Evolutionary conservation across 2,113 vertebrate genomes (phyloP), one percentile per base, ranked within the genome.

Genomic region (Chrysemys picta): DNA sequence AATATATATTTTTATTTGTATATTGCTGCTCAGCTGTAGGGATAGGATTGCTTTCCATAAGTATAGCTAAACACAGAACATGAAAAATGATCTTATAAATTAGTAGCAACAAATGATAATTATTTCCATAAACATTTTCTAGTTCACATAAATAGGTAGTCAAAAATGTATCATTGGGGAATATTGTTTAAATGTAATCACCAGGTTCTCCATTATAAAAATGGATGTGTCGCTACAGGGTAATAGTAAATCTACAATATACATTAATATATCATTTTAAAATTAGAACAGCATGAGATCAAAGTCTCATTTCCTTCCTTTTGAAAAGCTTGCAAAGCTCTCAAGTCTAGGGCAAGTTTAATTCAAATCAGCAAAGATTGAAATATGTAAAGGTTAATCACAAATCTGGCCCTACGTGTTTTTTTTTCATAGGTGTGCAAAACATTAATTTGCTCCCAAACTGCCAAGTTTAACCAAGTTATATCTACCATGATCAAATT

Each of bases 401-500:
- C 2, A 80, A 38, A 47, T 5, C 0, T 0, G 69, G 1, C 1
- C 3, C 6, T 42, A 84, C 76, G 49, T 0, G 2, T 62, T 78
- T 59, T 69, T 47, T 47, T 83, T 22, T 22, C 0, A 45, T 19
- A 50, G 54, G 11, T 42, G 27, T 87, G 1, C 3, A 13, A 83
- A 85, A 76, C 56, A 29, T 78, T 38, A 8, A 0, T 25, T 57
- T 50, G 80, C 4, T 4, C 3, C 3, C 17, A 3, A 53, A 5
- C 45, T 90, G 24, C 42, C 45, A 47, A 78, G 24, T 78, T 27
- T 78, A 78, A 78, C 3, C 22, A 78, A 53, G 6, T 22, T 54
- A 4, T 8, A 29, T 22, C 0, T 78, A 90, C 91, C 86, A 21
- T 21, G 59, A 72, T 47, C 45, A 1, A 24, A 1, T 1, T 69